A percentile compares a stretch with the other conserved stretches of the same genome.
Evolutionary conservation across 2,113 vertebrate genomes (phyloP).

Genomic region (Chionomys nivalis): DNA sequence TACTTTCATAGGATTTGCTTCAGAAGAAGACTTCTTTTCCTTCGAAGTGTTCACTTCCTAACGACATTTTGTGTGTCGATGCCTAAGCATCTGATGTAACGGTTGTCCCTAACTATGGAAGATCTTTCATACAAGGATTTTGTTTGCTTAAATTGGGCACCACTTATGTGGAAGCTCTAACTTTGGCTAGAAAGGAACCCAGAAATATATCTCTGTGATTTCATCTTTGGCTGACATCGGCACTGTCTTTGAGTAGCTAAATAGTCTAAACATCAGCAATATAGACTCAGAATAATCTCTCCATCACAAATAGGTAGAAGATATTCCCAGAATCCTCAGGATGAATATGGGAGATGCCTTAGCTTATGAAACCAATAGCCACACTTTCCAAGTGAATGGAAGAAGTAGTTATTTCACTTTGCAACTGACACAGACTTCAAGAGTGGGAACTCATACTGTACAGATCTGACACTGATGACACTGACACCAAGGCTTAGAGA

Average conservation of each 20-base stretch:
- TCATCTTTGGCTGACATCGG: not conserved
- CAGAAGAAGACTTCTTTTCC: not conserved
- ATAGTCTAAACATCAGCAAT: not conserved
- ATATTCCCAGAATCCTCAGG: too few relatives aligned
- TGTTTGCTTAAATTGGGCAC: not conserved
- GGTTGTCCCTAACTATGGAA: not conserved
- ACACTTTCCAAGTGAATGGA: not conserved
- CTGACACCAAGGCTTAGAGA: not conserved
- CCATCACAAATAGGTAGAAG: too few relatives aligned
- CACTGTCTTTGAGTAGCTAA: not conserved
- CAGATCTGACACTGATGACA: not conserved
- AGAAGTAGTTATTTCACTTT: not conserved
- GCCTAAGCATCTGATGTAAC: not conserved
- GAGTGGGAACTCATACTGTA: not conserved
- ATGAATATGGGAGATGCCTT: too few relatives aligned
- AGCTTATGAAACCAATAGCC: too few relatives aligned
- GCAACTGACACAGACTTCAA: not conserved
- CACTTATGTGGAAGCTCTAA: not conserved
- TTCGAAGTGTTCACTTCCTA: not conserved
- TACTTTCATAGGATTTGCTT: not conserved
- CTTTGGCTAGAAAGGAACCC: not conserved
- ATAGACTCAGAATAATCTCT: too few relatives aligned
- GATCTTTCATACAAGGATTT: not conserved
- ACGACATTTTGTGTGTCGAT: not conserved
- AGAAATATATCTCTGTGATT: not conserved